A percentile compares a stretch with the other conserved stretches of the same genome.
Evolutionary conservation across 2,888 invertebrate species (phyloP).

Genomic region (Drosophila picticornis): DNA sequence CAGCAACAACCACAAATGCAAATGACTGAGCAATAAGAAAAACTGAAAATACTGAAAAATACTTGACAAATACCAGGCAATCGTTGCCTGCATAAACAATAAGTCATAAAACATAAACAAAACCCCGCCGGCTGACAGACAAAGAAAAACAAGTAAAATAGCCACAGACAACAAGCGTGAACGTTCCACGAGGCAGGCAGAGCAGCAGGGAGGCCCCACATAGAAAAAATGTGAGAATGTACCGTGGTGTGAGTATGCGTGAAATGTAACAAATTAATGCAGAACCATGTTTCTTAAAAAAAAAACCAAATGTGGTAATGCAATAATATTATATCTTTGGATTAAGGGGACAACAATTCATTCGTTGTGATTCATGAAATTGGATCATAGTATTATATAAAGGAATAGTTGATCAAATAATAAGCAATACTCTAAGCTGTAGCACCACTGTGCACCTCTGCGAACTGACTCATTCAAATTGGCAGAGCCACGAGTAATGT

Average conservation of each 20-base stretch:
- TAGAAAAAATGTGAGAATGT: conserved; percentile 24
- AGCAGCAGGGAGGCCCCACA: conserved; percentile 3
- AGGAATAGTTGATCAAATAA: neutral
- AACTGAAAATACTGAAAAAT: conserved; percentile 55
- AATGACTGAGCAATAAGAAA: conserved; percentile 35
- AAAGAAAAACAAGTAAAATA: conserved; percentile 25
- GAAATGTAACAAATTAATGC: neutral
- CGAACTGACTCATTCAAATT: conserved; percentile 45
- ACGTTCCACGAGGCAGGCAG: conserved; percentile 2
- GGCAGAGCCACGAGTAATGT: conserved; percentile 14
- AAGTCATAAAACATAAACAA: conserved; percentile 59
- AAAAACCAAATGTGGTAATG: neutral
- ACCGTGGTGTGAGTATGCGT: conserved; percentile 32
- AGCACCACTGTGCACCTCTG: conserved; percentile 34
- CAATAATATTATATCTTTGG: neutral
- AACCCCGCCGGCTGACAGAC: conserved; percentile 38
- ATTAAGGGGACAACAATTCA: neutral
- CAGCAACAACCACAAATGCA: conserved; percentile 34
- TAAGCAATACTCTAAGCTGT: neutral
- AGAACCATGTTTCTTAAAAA: neutral
- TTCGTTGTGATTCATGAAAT: neutral
- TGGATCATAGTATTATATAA: neutral
- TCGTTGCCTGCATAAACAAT: conserved; percentile 59
- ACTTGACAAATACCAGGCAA: conserved; percentile 64
- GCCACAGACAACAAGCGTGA: conserved; percentile 36